These are phyloP conservation scores for Adoxophyes honmai DNA, from an alignment of 1,140 invertebrate genomes.

Conservation along the genomic window DNA sequence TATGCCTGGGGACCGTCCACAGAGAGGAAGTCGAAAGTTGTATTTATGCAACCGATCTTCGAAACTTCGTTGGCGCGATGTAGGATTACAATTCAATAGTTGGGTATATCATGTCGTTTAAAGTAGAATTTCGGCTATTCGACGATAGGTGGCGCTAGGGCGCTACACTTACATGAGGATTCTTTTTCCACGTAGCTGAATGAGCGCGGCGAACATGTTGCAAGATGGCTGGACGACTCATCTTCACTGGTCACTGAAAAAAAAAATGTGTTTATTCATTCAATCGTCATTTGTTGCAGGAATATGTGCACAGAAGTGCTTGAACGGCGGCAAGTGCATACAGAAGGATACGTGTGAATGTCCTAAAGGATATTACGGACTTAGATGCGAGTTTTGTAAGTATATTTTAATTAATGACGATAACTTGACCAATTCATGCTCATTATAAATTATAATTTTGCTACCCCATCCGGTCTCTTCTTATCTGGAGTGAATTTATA, in stretches of 20 bases:
- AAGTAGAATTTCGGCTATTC: too few species aligned
- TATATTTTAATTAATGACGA: conserved; percentile 35
- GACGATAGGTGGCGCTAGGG: too few species aligned
- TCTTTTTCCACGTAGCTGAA: conserved; percentile 57
- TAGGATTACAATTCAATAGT: too few species aligned
- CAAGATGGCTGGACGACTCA: conserved; percentile 37
- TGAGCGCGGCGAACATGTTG: conserved; percentile 45
- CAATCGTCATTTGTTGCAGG: conserved; percentile 79
- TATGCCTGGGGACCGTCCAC: too few species aligned
- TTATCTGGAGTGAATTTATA: too few species aligned
- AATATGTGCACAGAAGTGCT: conserved; percentile 93
- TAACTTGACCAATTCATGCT: too few species aligned
- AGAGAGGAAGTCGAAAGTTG: too few species aligned
- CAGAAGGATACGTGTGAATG: conserved; percentile 95
- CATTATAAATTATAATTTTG: too few species aligned
- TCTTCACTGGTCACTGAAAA: conserved; percentile 30
- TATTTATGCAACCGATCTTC: too few species aligned
- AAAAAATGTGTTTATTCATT: conserved; percentile 1
- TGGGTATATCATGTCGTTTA: too few species aligned
- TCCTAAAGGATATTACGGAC: conserved; percentile 92
- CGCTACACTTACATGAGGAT: conserved; percentile 59
- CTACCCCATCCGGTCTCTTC: too few species aligned
- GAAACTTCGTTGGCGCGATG: too few species aligned
- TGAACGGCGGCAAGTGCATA: conserved; percentile 96
- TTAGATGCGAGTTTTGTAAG: conserved; percentile 94